phyloP scores from a whole-genome alignment of 37 sponge, comb jelly and placozoan species.

The Hexactinellida sp. region DNA sequence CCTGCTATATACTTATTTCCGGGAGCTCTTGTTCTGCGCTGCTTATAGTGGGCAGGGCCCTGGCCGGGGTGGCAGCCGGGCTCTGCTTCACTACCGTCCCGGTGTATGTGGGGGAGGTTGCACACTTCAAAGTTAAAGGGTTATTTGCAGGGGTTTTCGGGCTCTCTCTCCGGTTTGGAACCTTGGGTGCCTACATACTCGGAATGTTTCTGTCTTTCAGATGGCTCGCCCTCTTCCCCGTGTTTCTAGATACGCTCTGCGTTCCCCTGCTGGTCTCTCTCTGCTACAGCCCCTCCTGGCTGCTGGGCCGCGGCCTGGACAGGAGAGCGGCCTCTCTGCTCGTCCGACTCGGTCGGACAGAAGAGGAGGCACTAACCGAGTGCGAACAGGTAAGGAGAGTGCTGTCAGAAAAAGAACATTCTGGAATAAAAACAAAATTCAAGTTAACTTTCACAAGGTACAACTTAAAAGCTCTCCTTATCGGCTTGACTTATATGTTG shows the following conservation, averaged over 20 bases:
- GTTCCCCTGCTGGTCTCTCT: background rate
- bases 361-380: background rate
- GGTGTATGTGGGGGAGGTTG: background rate
- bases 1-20: background rate
- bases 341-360: background rate
- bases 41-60: background rate
- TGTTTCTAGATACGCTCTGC: background rate
- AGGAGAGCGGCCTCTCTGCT: background rate
- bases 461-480: background rate
- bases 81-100: background rate
- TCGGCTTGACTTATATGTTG: background rate
- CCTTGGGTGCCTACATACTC: background rate
- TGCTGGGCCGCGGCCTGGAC: background rate
- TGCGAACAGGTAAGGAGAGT: background rate
- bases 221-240: background rate
- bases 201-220: background rate
- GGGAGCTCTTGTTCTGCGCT: background rate
- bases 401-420: background rate
- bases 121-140: background rate
- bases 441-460: background rate
- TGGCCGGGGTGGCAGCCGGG: background rate
- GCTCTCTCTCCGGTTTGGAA: background rate
- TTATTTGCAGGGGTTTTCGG: background rate
- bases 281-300: background rate
- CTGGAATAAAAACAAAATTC: background rate